phyloP scores from a whole-genome alignment of 2,888 invertebrate genomes.

The Lasius fuliginosus region DNA sequence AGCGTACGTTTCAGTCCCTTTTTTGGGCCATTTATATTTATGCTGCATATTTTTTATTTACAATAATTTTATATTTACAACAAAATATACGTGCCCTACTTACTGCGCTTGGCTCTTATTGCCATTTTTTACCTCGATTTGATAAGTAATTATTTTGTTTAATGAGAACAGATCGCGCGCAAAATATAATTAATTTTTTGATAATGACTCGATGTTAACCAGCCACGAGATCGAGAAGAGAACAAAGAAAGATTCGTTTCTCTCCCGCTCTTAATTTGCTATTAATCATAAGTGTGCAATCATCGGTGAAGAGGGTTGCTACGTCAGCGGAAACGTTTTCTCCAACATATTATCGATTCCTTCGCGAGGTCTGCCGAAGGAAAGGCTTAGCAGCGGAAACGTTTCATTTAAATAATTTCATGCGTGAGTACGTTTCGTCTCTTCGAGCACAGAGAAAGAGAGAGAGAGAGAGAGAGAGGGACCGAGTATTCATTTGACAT shows the following conservation, averaged over 20 bases:
- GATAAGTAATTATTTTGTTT: slow-evolving; percentile 16
- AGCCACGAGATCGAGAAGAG: not conserved
- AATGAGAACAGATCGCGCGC: not conserved
- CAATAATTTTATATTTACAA: too few species aligned
- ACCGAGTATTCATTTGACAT: slow-evolving; percentile 75
- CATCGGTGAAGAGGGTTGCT: slow-evolving; percentile 39
- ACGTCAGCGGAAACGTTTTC: slow-evolving; percentile 40
- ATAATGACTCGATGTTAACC: slow-evolving; percentile 35
- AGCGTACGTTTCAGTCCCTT: too few species aligned
- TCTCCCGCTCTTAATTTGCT: slow-evolving; percentile 66
- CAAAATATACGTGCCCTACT: too few species aligned
- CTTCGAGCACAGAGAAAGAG: slow-evolving; percentile 48
- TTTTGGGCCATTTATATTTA: too few species aligned
- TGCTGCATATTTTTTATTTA: too few species aligned
- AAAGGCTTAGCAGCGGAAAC: slow-evolving; percentile 69
- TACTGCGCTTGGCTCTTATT: too few species aligned
- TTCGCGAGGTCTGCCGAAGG: slow-evolving; percentile 58
- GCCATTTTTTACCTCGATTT: too few species aligned
- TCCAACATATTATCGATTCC: slow-evolving; percentile 71
- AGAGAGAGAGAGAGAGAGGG: not conserved
- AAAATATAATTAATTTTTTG: slow-evolving; percentile 34
- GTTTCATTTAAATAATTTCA: slow-evolving; percentile 79
- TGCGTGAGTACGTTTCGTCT: slow-evolving; percentile 74
- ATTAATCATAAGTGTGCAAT: slow-evolving; percentile 74
- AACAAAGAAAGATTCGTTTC: slow-evolving; percentile 43